Evolutionary conservation across 2,113 vertebrate species (phyloP), one percentile per base, ranked within the genome.

Genomic region (Sylvilagus bachmani): DNA sequence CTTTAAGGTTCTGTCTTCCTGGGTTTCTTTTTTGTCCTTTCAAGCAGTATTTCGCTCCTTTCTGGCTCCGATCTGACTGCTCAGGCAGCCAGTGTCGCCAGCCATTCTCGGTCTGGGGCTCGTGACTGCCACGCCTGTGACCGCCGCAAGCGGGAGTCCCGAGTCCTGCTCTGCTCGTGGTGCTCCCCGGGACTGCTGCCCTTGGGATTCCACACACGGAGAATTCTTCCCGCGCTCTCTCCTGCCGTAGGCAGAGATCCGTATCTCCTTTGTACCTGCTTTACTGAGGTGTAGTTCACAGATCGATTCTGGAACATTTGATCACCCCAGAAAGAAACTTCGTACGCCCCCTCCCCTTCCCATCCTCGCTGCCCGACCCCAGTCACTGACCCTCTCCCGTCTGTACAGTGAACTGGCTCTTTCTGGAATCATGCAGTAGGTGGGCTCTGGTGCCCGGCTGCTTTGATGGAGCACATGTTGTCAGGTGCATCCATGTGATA

Each of bases 201-300:
- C 21, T 33, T 3, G 10, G 10, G 31, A 9, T 6, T 14, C 5
- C 24, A 51, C 3, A 11, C 17, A 2, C 0, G 22, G 2, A 7
- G 4, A 10, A 3, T 7, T 19, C 24, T n/a, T 29, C 38, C 25
- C 6, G 0, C 1, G 10, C 2, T 24, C 71, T 44, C 19, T 33
- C 33, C n/a, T 8, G 9, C 33, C 2, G 27, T 14, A 5, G 1
- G 0, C 31, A 19, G 0, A 80, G 55, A 10, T 51, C 44, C 5
- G 6, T 53, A 4, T 44, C 62, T 58, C 49, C 66, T 67, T 44
- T 61, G 69, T 58, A 31, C 33, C 6, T 16, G 69, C 44, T 70
- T 49, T 51, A 1, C 10, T 53, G 53, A 21, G 31, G 21, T 33
- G 0, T 58, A 38, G 77, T 31, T 33, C 19, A 58, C 21, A 27